A percentile compares a stretch with the other conserved stretches of the same genome.
Conservation (phyloP, 2,797 vertebrate species). For the Girardinus metallicus region DNA sequence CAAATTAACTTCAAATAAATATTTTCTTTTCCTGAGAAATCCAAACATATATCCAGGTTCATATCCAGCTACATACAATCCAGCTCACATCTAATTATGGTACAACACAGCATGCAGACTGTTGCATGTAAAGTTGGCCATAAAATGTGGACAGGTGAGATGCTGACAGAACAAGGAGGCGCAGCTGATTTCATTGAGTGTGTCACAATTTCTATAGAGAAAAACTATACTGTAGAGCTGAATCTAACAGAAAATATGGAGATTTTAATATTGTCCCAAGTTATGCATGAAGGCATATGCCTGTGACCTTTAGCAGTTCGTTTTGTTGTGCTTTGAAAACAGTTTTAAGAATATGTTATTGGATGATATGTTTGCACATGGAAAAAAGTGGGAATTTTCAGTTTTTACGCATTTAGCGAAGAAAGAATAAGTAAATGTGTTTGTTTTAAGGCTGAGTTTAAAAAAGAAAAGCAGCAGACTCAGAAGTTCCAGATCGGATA, state of each 20-base stretch:
- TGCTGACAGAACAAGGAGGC: neutral
- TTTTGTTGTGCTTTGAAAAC: neutral
- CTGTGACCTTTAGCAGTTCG: too few relatives aligned
- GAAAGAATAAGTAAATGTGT: neutral
- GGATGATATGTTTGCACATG: neutral
- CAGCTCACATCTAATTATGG: neutral
- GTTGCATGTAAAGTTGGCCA: too few relatives aligned
- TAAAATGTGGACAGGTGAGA: neutral
- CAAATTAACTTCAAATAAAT: neutral
- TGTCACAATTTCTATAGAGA: neutral
- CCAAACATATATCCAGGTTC: neutral
- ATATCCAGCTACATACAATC: neutral
- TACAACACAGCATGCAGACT: too few relatives aligned
- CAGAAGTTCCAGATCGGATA: slow-evolving; percentile 67
- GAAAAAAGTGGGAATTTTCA: neutral
- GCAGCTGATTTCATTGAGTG: neutral
- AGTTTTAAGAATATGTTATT: neutral
- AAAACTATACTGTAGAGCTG: too few relatives aligned
- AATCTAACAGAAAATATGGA: too few relatives aligned
- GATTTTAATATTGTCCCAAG: too few relatives aligned
- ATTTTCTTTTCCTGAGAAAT: neutral
- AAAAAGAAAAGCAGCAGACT: slow-evolving; percentile 56
- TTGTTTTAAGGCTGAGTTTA: neutral
- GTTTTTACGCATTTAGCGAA: neutral
- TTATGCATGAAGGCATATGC: too few relatives aligned